phyloP scores from a whole-genome alignment of 2,113 vertebrate species.

The Neodontobutis hainanensis region DNA sequence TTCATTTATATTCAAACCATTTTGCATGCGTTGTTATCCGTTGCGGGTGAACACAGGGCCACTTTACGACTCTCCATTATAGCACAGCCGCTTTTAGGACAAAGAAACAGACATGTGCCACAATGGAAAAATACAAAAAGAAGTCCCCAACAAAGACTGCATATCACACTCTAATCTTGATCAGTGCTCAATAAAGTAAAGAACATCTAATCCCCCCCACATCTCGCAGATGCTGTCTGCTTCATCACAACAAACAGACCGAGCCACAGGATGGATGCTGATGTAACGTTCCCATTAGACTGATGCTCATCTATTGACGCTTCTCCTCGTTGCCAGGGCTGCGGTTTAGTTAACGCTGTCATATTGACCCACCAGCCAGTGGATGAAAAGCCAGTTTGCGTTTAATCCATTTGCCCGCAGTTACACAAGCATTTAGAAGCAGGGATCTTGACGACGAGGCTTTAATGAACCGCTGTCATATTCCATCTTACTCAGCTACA shows the following conservation, averaged over 20 bases:
- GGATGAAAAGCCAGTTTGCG: constrained; percentile 54
- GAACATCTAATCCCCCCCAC: no score
- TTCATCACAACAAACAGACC: not conserved
- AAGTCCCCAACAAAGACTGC: no score
- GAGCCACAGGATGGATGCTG: not conserved
- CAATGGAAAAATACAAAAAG: no score
- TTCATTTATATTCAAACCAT: no score
- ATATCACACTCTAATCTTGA: no score
- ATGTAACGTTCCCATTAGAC: constrained; percentile 16
- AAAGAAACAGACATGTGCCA: no score
- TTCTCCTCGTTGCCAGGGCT: constrained; percentile 18
- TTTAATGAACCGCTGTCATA: constrained; percentile 65
- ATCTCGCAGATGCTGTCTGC: not conserved
- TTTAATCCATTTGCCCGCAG: constrained; percentile 65
- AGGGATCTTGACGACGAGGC: constrained; percentile 32
- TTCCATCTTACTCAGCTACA: constrained; percentile 47
- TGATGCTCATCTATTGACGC: constrained; percentile 18
- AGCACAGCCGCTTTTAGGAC: no score
- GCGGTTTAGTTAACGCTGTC: constrained; percentile 53
- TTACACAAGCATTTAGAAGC: constrained; percentile 43
- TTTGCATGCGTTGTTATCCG: no score
- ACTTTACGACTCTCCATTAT: no score
- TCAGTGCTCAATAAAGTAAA: no score
- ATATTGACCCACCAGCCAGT: constrained; percentile 41
- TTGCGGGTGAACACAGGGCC: no score